A percentile compares a stretch with the other conserved stretches of the same genome.
Conservation (phyloP, 2,888 invertebrate species). For the Thereva nobilitata region DNA sequence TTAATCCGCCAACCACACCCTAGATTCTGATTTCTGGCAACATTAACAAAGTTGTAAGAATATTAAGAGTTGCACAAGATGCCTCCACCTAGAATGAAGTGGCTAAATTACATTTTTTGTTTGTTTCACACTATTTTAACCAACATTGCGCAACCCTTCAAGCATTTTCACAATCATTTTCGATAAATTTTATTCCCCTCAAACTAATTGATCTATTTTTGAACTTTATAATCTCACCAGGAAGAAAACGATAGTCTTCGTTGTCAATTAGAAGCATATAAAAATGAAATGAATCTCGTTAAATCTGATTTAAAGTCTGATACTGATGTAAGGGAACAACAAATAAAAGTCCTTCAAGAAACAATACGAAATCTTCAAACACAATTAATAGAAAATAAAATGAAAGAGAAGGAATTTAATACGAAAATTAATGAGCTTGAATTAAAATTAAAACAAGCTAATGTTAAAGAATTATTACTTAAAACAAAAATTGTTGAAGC, state of each 20-base stretch:
- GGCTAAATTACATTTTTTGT: too few relatives aligned
- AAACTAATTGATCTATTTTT: neutral
- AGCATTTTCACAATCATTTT: neutral
- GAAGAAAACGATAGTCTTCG: constrained; percentile 89
- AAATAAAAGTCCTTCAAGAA: constrained; percentile 67
- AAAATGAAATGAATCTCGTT: constrained; percentile 88
- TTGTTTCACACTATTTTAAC: too few relatives aligned
- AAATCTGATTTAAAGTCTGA: constrained; percentile 79
- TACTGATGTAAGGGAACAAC: constrained; percentile 82
- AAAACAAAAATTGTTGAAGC: constrained; percentile 55
- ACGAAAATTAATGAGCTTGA: constrained; percentile 54
- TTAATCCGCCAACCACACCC: too few relatives aligned
- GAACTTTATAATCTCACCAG: constrained; percentile 54
- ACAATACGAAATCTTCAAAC: constrained; percentile 59
- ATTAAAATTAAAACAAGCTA: constrained; percentile 55
- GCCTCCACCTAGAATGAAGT: too few relatives aligned
- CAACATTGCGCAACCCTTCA: neutral
- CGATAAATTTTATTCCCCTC: neutral
- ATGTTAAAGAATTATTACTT: constrained; percentile 55
- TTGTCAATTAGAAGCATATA: constrained; percentile 91
- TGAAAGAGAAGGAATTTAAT: constrained; percentile 54
- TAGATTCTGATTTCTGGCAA: too few relatives aligned
- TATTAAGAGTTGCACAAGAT: too few relatives aligned
- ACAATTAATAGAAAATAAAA: constrained; percentile 55
- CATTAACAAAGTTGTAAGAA: too few relatives aligned